Evolutionary conservation across 1,140 invertebrate species (phyloP).

Genomic region (Drosophila dunni): DNA sequence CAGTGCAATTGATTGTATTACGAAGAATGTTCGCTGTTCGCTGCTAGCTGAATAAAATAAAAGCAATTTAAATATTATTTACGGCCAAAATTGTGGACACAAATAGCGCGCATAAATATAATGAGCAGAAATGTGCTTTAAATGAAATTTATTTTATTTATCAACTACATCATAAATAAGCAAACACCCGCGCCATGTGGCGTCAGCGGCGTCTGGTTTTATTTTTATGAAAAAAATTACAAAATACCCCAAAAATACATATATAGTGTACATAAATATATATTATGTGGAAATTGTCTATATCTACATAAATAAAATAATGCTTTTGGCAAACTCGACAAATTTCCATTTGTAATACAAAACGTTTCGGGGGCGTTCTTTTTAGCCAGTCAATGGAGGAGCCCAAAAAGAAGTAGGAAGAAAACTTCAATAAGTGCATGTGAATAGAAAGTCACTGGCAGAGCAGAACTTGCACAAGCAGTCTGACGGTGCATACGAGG

Average conservation of each 20-base stretch:
- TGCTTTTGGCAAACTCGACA: slow-evolving; percentile 66
- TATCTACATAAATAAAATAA: slow-evolving; percentile 33
- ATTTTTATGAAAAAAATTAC: background rate
- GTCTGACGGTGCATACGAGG: slow-evolving; percentile 29
- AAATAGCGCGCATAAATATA: slow-evolving; percentile 51
- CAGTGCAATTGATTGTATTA: slow-evolving; percentile 16
- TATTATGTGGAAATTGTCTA: slow-evolving; percentile 17
- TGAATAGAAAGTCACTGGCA: slow-evolving; percentile 55
- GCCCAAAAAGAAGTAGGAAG: background rate
- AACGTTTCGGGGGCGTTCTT: slow-evolving; percentile 70
- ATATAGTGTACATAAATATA: background rate
- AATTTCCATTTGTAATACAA: slow-evolving; percentile 77
- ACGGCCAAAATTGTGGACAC: slow-evolving; percentile 35
- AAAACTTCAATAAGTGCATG: slow-evolving; percentile 45
- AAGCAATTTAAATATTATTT: slow-evolving; percentile 44
- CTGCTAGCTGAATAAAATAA: too few species aligned
- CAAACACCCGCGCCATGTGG: slow-evolving; percentile 62
- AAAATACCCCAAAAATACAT: background rate
- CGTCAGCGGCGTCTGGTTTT: slow-evolving; percentile 31
- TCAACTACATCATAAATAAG: slow-evolving; percentile 77
- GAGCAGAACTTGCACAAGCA: slow-evolving; percentile 1
- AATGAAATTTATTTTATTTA: slow-evolving; percentile 81
- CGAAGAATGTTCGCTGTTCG: background rate
- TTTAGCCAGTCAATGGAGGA: slow-evolving; percentile 72
- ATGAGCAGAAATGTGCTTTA: slow-evolving; percentile 59